Base-by-base conservation (phyloP, 1,140 invertebrate genomes). In the Anastrepha obliqua region DNA sequence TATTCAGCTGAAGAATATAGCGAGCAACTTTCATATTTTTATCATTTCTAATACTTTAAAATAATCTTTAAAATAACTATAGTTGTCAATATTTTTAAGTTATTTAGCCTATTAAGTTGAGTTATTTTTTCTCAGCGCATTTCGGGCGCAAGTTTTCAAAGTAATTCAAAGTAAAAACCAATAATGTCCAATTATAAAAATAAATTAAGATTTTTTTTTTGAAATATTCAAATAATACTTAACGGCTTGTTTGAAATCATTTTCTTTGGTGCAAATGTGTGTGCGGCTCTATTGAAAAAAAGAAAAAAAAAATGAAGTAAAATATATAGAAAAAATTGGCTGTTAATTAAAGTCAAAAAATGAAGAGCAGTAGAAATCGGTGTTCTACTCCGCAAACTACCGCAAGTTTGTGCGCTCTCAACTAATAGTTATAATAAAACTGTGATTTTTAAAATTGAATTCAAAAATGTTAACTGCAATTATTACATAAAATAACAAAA, bases 371-470 rank as follows among this genome's bases (percentile, higher is more conserved):
- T 55, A 55, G 51, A 8, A 2, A 6, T 55, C 51, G 11, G 51
- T 11, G 51, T 55, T 8, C 51, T 55, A 55, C 11, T 55, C 11
- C 11, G 51, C 51, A 13, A 29, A 42, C 64, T 20, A 8, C n/a
- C 8, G 20, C 6, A 4, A 4, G 20, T 67, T 42, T 67, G 29
- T 67, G 9, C 20, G 60, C 17, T 55, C 51, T 55, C 11, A 6
- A 55, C 51, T 3, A 6, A 55, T 62, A 62, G 0, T 17, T 62
- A 62, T 62, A 81, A 81, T 20, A 55, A 20, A 81, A 81, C 74
- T 81, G 74, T 81, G 74, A 81, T 81, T 81, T 55, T 81, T 7
- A 81, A 81, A 81, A 81, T 81, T 81, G 74, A 55, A 81, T 81
- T 81, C 39, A 42, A 55, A 20, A 29, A 55, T 81, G 17, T 29